Evolutionary conservation across 2,113 vertebrate genomes (phyloP), one percentile per base, ranked within the genome.

Genomic region (Aplodontia rufa): DNA sequence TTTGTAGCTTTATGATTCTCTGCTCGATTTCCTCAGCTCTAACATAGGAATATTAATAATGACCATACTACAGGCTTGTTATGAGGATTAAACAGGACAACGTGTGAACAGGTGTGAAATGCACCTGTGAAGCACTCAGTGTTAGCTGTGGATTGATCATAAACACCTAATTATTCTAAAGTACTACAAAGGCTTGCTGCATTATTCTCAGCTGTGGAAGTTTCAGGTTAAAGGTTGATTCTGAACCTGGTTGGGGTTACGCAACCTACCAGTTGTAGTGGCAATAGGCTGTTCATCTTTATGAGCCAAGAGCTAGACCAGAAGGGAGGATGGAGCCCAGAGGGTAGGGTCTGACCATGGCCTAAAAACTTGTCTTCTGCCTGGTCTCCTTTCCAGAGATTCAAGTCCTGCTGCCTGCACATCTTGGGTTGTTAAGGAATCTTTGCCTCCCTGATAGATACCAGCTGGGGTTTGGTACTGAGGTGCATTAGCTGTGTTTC

Each of bases 151-250:
- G 64, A 90, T 4, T 37, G 5, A 30, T 32, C 17, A 12, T 35
- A n/a, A 74, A n/a, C 22, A 64, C 83, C 60, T 66, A 16, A 1
- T 89, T 51, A 35, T 66, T 66, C 53, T 80, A 2, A 64, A 64
- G 5, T 40, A 6, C n/a, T 13, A 0, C 28, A 24, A 60, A 28
- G 45, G 8, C 84, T 62, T 49, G n/a, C 68, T 17, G 30, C 0
- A 1, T 55, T 17, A 8, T 40, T 78, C 49, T 83, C 6, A 28
- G 0, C 37, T 35, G 20, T n/a, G 20, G 5, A 30, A 22, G 2
- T 53, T 72, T 62, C 24, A 37, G 17, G 11, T 81, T 55, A 6
- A 5, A 62, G 26, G n/a, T 71, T 75, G 19, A 24, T 82, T 68
- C 24, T 75, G 10, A 51, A 71, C 17, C 16, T 5, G 13, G 10